Evolutionary conservation across 2,113 vertebrate genomes (phyloP).

Genomic region (Lethenteron reissneri): DNA sequence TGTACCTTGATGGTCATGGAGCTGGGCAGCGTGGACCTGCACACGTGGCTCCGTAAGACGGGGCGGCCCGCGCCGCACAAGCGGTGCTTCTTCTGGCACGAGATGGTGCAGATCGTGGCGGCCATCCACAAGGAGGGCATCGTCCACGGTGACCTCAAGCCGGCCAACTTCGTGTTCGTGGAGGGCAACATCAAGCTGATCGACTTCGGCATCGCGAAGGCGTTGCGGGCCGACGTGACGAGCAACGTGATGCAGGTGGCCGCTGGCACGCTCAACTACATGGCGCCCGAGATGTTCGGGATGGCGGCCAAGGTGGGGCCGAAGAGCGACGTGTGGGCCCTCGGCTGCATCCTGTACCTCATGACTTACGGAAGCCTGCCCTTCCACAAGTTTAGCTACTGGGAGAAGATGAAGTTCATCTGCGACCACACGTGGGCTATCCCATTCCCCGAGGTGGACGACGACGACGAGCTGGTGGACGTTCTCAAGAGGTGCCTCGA

Average conservation of each 20-base stretch:
- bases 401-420: background rate
- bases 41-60: background rate
- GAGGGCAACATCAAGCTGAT: constrained; percentile 4
- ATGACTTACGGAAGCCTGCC: background rate
- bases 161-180: constrained; percentile 3
- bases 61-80: background rate
- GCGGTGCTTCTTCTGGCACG: constrained; percentile 1
- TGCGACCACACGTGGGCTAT: background rate
- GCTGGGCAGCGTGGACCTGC: background rate
- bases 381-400: background rate
- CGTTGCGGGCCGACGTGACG: background rate
- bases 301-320: background rate
- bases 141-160: constrained; percentile 1
- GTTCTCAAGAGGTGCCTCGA: constrained; percentile 1
- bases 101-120: constrained; percentile 1
- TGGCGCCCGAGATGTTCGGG: background rate
- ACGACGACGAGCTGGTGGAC: background rate
- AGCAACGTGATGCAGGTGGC: background rate
- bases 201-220: constrained; percentile 2
- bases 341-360: constrained; percentile 3
- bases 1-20: background rate
- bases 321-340: background rate
- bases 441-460: background rate
- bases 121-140: background rate
- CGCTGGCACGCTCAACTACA: background rate